Base-by-base conservation (phyloP, 2,113 vertebrate species). In the Tachycineta bicolor region DNA sequence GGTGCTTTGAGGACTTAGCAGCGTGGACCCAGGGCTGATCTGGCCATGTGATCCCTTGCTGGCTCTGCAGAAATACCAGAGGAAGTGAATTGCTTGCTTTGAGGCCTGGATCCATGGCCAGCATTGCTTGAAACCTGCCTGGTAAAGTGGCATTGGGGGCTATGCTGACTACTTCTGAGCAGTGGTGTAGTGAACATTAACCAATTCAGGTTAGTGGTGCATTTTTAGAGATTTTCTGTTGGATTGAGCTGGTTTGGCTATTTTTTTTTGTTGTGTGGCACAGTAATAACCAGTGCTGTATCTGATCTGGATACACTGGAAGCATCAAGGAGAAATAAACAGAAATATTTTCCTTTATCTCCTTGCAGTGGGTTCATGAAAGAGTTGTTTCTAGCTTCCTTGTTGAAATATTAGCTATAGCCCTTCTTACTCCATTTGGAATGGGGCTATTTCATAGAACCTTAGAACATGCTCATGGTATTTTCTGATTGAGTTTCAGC, bases 41-140 rank as follows among this genome's bases (percentile, higher is more conserved):
- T 55, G 75, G 64, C 84, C 90, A 90, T 60, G 92, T 97, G 93
- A 93, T 81, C 33, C 71, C 2, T 3, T 83, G 94, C 90, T 96
- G 75, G 85, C 3, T 0, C 63, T 87, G 91, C 93, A 95, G 93
- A 92, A 95, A 82, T n/a, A 16, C n/a, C 25, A 52, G 81, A 41
- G 67, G 90, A 92, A 76, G 53, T 14, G 50, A 81, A 43, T 73
- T 0, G 10, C 39, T 71, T 2, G 14, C 65, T 82, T 65, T 0
- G 1, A 86, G 83, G 86, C 49, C 49, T 0, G 3, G 56, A 39
- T 70, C 79, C 59, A 3, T 53, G 73, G 63, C 70, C 53, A 91
- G 43, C 56, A 14, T 18, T 79, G 78, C 81, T 87, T 85, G 67
- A 93, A 90, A 75, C 1, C 5, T 83, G 71, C 43, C 34, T 74